phyloP scores from a whole-genome alignment of 1,140 invertebrate species.

The Sesamia nonagrioides region DNA sequence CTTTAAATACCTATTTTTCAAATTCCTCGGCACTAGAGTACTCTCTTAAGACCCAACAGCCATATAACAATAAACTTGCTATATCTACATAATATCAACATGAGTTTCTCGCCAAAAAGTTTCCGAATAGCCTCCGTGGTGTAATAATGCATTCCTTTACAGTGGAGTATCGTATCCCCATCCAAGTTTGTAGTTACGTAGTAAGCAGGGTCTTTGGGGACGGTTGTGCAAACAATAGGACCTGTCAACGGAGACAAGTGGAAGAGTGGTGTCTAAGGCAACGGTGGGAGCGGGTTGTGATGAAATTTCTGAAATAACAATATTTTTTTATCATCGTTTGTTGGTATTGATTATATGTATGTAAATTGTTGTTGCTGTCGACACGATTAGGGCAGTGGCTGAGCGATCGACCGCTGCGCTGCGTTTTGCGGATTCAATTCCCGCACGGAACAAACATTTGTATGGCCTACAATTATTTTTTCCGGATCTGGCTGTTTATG shows the following conservation, averaged over 20 bases:
- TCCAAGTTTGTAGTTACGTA: constrained; percentile 55
- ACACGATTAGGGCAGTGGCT: no score
- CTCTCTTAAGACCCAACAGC: not conserved
- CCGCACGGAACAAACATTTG: no score
- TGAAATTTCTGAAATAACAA: no score
- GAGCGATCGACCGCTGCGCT: no score
- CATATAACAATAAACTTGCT: not conserved
- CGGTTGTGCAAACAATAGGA: constrained; percentile 56
- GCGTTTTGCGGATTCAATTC: no score
- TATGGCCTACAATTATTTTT: no score
- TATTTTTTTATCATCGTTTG: no score
- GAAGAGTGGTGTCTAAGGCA: constrained; percentile 19
- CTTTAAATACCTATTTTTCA: no score
- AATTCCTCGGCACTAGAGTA: no score
- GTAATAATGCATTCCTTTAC: constrained; percentile 52
- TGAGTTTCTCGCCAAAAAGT: constrained; percentile 1
- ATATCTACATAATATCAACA: not conserved
- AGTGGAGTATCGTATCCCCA: constrained; percentile 25
- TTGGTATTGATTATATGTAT: no score
- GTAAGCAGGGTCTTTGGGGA: constrained; percentile 56
- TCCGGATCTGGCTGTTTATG: no score
- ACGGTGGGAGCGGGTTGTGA: not conserved
- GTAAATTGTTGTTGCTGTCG: no score
- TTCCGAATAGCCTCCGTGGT: constrained; percentile 22
- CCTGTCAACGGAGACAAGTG: constrained; percentile 46